Evolutionary conservation across 2,888 invertebrate species (phyloP).

Genomic region (Palloptera scutellata): DNA sequence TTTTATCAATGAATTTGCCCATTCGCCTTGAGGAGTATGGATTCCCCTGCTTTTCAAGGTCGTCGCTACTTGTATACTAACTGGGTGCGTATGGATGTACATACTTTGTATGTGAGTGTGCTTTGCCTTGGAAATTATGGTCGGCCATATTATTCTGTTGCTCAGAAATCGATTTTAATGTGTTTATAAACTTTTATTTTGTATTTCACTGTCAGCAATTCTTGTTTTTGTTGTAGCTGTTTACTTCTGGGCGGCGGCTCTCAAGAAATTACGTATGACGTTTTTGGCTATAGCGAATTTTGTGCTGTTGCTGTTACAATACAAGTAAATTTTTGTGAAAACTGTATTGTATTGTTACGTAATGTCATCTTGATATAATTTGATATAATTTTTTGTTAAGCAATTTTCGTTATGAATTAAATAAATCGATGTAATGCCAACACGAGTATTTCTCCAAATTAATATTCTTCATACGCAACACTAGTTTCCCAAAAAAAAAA

Average conservation of each 20-base stretch:
- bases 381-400: not conserved
- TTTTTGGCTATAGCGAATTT: not conserved
- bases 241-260: slow-evolving; percentile 32
- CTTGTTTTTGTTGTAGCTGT: not conserved
- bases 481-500: too few relatives aligned
- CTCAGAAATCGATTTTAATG: slow-evolving; percentile 23
- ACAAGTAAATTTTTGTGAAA: not conserved
- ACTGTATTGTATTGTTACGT: too few relatives aligned
- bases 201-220: not conserved
- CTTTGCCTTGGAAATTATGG: slow-evolving; percentile 2
- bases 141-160: slow-evolving; percentile 1
- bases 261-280: not conserved
- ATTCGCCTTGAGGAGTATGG: slow-evolving; percentile 14
- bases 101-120: not conserved
- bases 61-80: not conserved
- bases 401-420: slow-evolving; percentile 6
- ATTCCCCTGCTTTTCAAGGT: slow-evolving; percentile 31
- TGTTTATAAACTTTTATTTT: not conserved
- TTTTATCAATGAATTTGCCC: slow-evolving; percentile 18
- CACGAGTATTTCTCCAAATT: too few relatives aligned
- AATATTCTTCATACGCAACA: too few relatives aligned
- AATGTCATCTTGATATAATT: too few relatives aligned
- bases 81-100: not conserved
- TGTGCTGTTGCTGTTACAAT: too few relatives aligned
- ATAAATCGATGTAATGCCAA: too few relatives aligned